These are phyloP conservation scores for Typhlomys cinereus DNA, from an alignment of 2,113 vertebrate species.

Conservation along the genomic window DNA sequence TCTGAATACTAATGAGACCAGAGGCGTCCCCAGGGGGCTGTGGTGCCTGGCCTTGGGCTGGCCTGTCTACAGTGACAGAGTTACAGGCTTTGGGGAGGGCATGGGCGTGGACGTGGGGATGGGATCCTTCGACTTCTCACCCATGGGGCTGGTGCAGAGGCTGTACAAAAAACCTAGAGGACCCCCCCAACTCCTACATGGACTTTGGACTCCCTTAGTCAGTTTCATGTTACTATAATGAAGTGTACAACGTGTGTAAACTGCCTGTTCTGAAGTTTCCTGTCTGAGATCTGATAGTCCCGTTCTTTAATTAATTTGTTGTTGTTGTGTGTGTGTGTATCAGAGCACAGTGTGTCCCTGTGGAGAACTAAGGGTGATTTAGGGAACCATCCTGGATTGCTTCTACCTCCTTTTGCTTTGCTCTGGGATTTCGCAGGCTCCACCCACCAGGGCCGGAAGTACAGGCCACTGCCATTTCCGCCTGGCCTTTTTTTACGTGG, in stretches of 20 bases:
- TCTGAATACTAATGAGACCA: conserved; percentile 39
- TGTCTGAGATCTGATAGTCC: too few species aligned
- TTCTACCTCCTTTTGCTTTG: too few species aligned
- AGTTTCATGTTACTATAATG: neutral
- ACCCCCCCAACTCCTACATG: neutral
- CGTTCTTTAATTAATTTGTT: too few species aligned
- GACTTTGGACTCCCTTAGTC: neutral
- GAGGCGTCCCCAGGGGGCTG: neutral
- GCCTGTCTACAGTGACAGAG: too few species aligned
- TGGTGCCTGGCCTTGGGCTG: neutral
- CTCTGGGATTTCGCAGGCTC: too few species aligned
- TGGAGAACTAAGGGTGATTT: too few species aligned
- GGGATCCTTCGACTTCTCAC: neutral
- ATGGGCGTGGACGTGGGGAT: neutral
- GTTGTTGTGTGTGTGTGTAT: too few species aligned
- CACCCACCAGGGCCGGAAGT: too few species aligned
- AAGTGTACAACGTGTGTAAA: neutral
- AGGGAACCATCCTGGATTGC: too few species aligned
- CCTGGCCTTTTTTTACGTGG: too few species aligned
- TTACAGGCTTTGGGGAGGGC: neutral
- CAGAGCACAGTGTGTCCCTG: too few species aligned
- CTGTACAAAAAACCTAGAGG: neutral
- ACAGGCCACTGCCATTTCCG: too few species aligned
- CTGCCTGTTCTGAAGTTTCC: neutral
- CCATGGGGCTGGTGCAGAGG: neutral